Percentiles rank a stretch among this genome's conserved stretches.
phyloP scores from a whole-genome alignment of 2,888 invertebrate genomes.

The Thysanoteuthis rhombus region DNA sequence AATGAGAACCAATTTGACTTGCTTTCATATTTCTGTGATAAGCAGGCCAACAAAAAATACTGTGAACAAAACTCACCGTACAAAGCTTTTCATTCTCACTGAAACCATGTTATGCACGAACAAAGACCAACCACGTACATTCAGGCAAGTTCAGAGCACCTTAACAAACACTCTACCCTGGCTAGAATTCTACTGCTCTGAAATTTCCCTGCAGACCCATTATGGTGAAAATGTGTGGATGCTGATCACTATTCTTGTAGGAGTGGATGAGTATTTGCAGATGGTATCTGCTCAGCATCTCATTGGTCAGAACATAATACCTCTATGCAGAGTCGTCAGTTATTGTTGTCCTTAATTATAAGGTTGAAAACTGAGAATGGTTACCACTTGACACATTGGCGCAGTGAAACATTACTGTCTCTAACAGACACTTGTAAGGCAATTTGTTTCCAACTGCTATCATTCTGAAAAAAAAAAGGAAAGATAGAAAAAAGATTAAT shows the following conservation, averaged over 20 bases:
- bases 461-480: neutral
- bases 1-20: neutral
- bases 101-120: neutral
- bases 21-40: neutral
- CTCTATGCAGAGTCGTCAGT: neutral
- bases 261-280: too few species aligned
- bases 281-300: neutral
- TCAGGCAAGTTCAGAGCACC: neutral
- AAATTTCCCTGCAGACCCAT: neutral
- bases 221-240: neutral
- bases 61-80: neutral
- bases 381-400: neutral
- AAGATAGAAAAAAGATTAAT: neutral
- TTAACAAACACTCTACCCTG: neutral
- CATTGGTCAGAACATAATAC: neutral
- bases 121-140: neutral
- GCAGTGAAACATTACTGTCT: neutral
- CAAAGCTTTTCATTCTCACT: neutral
- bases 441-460: neutral
- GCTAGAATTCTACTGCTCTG: neutral
- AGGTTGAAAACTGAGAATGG: neutral
- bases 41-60: neutral
- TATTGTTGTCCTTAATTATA: neutral
- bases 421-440: neutral
- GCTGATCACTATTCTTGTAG: neutral